Evolutionary conservation across 2,888 invertebrate genomes (phyloP).

Genomic region (Sphaerophoria taeniata): DNA sequence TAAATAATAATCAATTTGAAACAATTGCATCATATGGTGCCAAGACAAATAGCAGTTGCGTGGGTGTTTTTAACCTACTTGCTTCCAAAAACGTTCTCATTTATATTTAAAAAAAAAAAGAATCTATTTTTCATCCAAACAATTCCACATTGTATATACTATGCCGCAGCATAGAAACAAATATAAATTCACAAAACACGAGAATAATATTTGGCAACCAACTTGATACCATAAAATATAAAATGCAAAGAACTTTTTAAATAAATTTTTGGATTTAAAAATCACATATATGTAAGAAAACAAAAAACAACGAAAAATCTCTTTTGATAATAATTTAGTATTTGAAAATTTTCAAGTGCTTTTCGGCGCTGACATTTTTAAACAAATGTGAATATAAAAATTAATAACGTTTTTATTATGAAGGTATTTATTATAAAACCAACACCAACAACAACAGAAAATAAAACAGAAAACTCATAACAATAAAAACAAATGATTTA

Average conservation of each 20-base stretch:
- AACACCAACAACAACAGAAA: background rate
- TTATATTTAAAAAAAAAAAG: slow-evolving; percentile 44
- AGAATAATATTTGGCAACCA: slow-evolving; percentile 40
- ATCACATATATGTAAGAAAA: slow-evolving; percentile 18
- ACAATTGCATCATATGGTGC: slow-evolving; percentile 72
- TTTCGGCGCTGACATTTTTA: slow-evolving; percentile 32
- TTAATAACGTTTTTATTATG: slow-evolving; percentile 10
- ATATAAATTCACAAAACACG: slow-evolving; percentile 15
- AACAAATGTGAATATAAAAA: slow-evolving; percentile 25
- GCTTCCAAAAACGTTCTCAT: slow-evolving; percentile 62
- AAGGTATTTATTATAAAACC: background rate
- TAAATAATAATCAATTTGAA: slow-evolving; percentile 35
- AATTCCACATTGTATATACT: slow-evolving; percentile 18
- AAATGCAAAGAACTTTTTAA: slow-evolving; percentile 1
- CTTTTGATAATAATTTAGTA: slow-evolving; percentile 22
- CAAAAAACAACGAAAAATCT: background rate
- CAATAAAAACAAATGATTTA: slow-evolving; percentile 29
- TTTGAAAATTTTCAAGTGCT: slow-evolving; percentile 41
- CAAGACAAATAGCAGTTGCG: slow-evolving; percentile 64
- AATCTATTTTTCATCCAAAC: slow-evolving; percentile 45
- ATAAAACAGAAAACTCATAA: background rate
- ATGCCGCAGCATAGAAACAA: slow-evolving; percentile 60
- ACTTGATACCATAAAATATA: slow-evolving; percentile 32
- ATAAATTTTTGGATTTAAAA: background rate
- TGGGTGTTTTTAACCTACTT: slow-evolving; percentile 71